Conservation (phyloP, 2,113 vertebrate genomes). For the Tor tambroides region DNA sequence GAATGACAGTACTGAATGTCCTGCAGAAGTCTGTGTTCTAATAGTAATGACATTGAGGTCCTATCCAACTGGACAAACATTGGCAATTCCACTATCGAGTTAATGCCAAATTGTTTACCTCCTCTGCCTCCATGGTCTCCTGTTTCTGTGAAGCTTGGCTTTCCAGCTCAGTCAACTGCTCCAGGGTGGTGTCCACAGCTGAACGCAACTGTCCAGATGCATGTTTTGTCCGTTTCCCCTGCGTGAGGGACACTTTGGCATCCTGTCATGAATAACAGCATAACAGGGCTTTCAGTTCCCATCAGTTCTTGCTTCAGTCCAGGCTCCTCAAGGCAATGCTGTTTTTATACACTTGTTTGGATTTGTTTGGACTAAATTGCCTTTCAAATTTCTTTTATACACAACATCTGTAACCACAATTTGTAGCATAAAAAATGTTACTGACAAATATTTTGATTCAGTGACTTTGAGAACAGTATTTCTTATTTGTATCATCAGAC, state of each 20-base stretch:
- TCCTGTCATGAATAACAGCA: slow-evolving; percentile 70
- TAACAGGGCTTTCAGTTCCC: not conserved
- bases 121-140: not conserved
- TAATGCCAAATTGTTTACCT: slow-evolving; percentile 68
- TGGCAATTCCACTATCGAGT: not conserved
- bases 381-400: not conserved
- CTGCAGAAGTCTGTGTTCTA: not conserved
- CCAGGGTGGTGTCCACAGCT: slow-evolving; percentile 58
- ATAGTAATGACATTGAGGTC: slow-evolving; percentile 11
- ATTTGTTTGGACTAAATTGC: not conserved
- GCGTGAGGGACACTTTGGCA: slow-evolving; percentile 73
- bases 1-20: not conserved
- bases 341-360: not conserved
- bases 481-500: not conserved
- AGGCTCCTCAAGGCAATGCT: not conserved
- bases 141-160: slow-evolving; percentile 42
- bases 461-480: not conserved
- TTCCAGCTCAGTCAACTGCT: slow-evolving; percentile 71
- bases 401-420: not conserved
- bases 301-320: not conserved
- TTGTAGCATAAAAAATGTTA: not conserved
- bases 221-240: slow-evolving; percentile 72
- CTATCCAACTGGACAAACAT: not conserved
- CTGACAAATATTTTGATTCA: not conserved
- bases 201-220: slow-evolving; percentile 64